Base-by-base conservation (phyloP, 2,888 invertebrate species). In the Drosophila cognata region DNA sequence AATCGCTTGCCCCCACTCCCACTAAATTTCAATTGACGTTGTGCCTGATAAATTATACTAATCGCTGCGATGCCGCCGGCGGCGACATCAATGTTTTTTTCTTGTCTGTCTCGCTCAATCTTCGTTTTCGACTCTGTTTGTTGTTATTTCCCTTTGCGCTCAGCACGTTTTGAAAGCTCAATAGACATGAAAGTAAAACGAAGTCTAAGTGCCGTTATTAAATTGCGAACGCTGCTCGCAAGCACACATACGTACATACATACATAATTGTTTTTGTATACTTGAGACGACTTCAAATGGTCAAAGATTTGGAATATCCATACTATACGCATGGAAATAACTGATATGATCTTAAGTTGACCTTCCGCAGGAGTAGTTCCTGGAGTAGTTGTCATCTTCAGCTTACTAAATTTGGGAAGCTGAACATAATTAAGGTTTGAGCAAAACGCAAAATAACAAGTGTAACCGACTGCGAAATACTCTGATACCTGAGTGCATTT, bases 41-140 rank as follows among this genome's bases (percentile, higher is more conserved):
- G 88, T 67, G 76, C 60, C 82, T 84, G 88, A 87, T 84, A 84
- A 87, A 84, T 84, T 84, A 73, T 72, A 87, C 71, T 84, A 87
- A 87, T 81, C 80, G 78, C 67, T 56, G 31, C 29, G 35, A 16
- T 46, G 48, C 13, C 55, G 60, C 31, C 33, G 46, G 11, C 60
- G 53, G 35, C 60, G n/a, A 48, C 57, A 43, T 31, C 57, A 53
- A 53, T 57, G 31, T 18, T 18, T 35, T 50, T 51, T 18, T 50
- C 51, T 51, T 18, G 41, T 71, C 41, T 64, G 69, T 36, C 46
- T 51, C 46, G 56, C 52, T 63, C 41, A 21, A 33, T 76, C 52
- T 36, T 48, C 70, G 50, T 13, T 28, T 33, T 35, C 1, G 56
- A 61, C 63, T 67, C 63, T 28, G 38, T 48, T 7, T 61, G 46